These are phyloP conservation scores for Labrus mixtus DNA, from an alignment of 2,113 vertebrate genomes.

Conservation along the genomic window DNA sequence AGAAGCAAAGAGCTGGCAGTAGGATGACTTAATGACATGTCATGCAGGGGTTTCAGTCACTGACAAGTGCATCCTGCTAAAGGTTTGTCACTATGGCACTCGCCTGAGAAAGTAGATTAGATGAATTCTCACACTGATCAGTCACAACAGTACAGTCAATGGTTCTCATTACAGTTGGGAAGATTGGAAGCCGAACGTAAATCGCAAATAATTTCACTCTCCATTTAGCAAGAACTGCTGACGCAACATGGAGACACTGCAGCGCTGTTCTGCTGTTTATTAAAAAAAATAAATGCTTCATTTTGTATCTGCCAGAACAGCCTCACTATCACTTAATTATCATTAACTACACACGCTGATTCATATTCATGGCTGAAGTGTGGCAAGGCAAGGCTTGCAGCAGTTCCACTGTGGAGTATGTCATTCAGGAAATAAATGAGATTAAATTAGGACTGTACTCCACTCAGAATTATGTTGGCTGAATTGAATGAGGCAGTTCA, in stretches of 20 bases:
- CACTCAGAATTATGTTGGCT: neutral
- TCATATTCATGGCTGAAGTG: slow-evolving; percentile 2
- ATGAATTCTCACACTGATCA: slow-evolving; percentile 5
- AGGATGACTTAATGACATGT: neutral
- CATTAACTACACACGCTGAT: neutral
- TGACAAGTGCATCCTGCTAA: slow-evolving; percentile 11
- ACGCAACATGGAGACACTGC: neutral
- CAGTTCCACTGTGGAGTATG: neutral
- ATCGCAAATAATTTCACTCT: neutral
- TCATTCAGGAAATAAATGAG: neutral
- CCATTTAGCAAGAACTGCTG: neutral
- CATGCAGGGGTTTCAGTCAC: neutral
- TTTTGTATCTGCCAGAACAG: neutral
- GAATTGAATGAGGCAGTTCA: neutral
- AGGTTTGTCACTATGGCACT: neutral
- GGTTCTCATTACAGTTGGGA: neutral
- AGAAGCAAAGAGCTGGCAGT: slow-evolving; percentile 40
- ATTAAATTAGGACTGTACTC: neutral
- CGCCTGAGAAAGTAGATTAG: slow-evolving; percentile 15
- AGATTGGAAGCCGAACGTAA: neutral
- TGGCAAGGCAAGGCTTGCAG: neutral
- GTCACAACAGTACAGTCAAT: neutral
- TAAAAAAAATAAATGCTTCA: neutral
- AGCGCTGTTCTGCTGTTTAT: neutral
- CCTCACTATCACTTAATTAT: neutral